Percentiles rank a stretch among this genome's conserved stretches.
Evolutionary conservation across 2,113 vertebrate genomes (phyloP).

Genomic region (western clawed frog (Xenopus tropicalis)): UCB_Xtro_10.0 CM004451.2:57427001-57427500

Average conservation of each 20-base stretch:
- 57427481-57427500: too few species aligned
- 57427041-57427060: conserved; percentile 13
- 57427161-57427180: conserved; percentile 13
- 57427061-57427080: conserved; percentile 32
- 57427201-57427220: background rate
- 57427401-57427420: too few species aligned
- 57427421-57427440: too few species aligned
- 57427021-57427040: conserved; percentile 9
- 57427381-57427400: too few species aligned
- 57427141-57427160: conserved; percentile 24
- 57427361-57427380: too few species aligned
- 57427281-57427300: background rate
- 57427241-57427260: background rate
- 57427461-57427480: too few species aligned
- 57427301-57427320: too few species aligned
- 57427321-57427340: too few species aligned
- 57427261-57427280: background rate
- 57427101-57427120: conserved; percentile 39
- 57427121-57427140: conserved; percentile 32
- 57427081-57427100: conserved; percentile 28
- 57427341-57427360: too few species aligned
- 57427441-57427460: too few species aligned
- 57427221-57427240: conserved; percentile 10
- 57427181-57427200: conserved; percentile 33
- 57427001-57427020: conserved; percentile 23